Evolutionary conservation across 30 jellyfish, hydroid and myxozoan genomes (phyloP).

Genomic region (Hydra vulgaris): DNA sequence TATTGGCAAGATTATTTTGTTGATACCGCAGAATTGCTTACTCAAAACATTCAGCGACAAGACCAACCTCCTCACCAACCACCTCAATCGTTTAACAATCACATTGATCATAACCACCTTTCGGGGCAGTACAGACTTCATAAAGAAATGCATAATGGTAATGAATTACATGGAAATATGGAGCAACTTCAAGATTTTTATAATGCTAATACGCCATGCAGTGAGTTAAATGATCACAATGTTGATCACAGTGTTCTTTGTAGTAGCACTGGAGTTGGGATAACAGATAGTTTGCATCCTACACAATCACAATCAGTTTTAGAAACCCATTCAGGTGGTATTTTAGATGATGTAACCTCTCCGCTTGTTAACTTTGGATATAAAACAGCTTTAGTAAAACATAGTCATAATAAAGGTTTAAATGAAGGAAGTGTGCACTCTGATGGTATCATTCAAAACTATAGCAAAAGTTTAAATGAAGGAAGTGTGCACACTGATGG

Average conservation of each 20-base stretch:
- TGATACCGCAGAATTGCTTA: background rate
- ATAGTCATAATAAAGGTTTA: background rate
- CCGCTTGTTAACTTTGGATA: background rate
- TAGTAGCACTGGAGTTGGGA: background rate
- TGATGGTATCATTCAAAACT: too few species aligned
- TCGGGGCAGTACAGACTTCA: background rate
- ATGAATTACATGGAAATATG: background rate
- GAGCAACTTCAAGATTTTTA: background rate
- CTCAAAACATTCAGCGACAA: background rate
- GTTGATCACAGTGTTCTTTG: background rate
- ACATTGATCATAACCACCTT: background rate
- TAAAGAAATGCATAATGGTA: too few species aligned
- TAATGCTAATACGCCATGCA: background rate
- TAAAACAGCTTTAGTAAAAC: background rate
- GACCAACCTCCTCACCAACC: conserved; percentile 1
- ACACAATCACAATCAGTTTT: background rate
- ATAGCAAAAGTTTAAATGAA: background rate
- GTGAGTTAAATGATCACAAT: background rate
- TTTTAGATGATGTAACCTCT: background rate
- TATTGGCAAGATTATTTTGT: conserved; percentile 11
- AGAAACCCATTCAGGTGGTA: background rate
- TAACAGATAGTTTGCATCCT: background rate
- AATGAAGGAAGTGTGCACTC: background rate
- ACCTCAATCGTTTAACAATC: background rate
- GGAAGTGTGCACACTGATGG: background rate